Base-by-base conservation (phyloP, 2,113 vertebrate genomes). In the Urocitellus parryii region DNA sequence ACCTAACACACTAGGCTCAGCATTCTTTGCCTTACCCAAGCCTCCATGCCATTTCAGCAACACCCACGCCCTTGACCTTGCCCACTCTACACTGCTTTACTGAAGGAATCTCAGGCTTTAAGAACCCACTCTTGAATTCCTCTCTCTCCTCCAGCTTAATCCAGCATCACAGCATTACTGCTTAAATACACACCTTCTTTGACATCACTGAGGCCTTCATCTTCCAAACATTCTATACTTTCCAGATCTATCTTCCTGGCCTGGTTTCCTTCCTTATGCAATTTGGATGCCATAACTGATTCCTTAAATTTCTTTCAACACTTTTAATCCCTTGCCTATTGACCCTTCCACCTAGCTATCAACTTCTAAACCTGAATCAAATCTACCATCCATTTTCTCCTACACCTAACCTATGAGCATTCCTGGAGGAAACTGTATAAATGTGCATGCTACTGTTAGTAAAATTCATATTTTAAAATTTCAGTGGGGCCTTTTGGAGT, bases 241-340 rank as follows among this genome's bases (percentile, higher is more conserved):
- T 42, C 42, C 42, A 42, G 42, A 42, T 42, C 5, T 42, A 42
- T 42, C 5, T 42, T 42, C 42, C 42, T 42, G 42, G 63, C 42
- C 42, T 45, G 42, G 42, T n/a, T 96, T 94, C 42, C 61, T 65
- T 78, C 85, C 34, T 73, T 34, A 95, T 20, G 25, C 63, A 86
- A 78, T 53, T 4, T 32, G 13, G 61, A 88, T 18, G 20, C 22
- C 37, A 32, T 70, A 2, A 68, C 20, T 5, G 13, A 82, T 20
- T 76, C 25, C 77, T 82, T 78, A 80, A 67, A 79, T 93, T 61
- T 17, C 4, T 29, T 90, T 67, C 37, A 25, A 63, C 61, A 56
- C 24, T 83, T 32, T 27, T 45, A 53, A 39, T 53, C 48, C 48
- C 11, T 51, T 51, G 48, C 48, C 37, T 39, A 32, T 68, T 68